A percentile compares a stretch with the other conserved stretches of the same genome.
phyloP scores from a whole-genome alignment of 2,113 vertebrate species.

The Motacilla alba region DNA sequence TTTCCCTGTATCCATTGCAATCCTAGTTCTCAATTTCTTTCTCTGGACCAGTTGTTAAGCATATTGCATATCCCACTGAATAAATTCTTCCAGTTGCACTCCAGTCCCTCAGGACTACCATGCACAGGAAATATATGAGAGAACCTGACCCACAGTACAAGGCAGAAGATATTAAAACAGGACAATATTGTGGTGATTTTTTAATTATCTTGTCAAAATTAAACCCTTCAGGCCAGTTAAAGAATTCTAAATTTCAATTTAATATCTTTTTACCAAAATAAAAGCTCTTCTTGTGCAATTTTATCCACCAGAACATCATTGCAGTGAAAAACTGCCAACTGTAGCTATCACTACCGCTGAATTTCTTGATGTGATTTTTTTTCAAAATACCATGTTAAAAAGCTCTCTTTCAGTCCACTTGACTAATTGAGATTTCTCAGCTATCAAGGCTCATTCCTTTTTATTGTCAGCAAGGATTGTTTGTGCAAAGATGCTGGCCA shows the following conservation, averaged over 20 bases:
- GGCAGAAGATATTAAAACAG: neutral
- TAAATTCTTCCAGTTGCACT: neutral
- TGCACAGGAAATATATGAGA: neutral
- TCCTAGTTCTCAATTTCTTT: neutral
- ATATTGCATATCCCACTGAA: neutral
- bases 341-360: neutral
- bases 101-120: neutral
- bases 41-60: neutral
- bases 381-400: neutral
- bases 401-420: neutral
- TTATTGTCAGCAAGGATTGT: neutral
- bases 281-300: neutral
- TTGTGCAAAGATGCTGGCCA: neutral
- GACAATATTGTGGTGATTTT: fast-evolving
- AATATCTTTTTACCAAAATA: neutral
- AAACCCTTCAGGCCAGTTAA: neutral
- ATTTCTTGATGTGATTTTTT: neutral
- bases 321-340: neutral
- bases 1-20: neutral
- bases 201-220: neutral
- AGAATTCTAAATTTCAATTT: neutral
- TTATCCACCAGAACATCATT: neutral
- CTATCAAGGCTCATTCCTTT: neutral
- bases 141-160: neutral
- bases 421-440: neutral